A percentile compares a stretch with the other conserved stretches of the same genome.
These are phyloP conservation scores for Polydesmus complanatus DNA, from an alignment of 2,888 invertebrate species.

Conservation along the genomic window DNA sequence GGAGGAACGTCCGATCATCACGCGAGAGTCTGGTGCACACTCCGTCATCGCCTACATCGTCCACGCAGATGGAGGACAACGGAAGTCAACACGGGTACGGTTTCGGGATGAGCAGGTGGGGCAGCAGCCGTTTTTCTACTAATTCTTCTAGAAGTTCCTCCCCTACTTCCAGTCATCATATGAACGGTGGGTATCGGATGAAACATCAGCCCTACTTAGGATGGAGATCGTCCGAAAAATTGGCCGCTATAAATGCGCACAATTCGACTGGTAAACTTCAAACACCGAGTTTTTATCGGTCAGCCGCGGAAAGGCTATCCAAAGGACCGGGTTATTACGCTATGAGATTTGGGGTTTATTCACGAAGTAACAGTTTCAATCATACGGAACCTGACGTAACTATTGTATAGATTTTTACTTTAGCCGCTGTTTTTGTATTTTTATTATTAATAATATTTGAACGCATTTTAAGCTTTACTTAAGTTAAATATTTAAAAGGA, in stretches of 20 bases:
- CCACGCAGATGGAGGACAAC: conserved; percentile 24
- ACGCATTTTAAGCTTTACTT: too few species aligned
- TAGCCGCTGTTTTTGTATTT: too few species aligned
- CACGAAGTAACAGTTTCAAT: too few species aligned
- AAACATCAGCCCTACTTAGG: conserved; percentile 75
- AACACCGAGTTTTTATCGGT: conserved; percentile 36
- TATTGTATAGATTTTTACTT: too few species aligned
- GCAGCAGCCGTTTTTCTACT: conserved; percentile 24
- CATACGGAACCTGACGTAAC: too few species aligned
- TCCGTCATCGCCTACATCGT: conserved; percentile 22
- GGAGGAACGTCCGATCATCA: conserved; percentile 21
- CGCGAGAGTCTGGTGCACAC: conserved; percentile 24
- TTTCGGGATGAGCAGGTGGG: conserved; percentile 24
- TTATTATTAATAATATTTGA: too few species aligned
- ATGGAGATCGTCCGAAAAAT: conserved; percentile 68
- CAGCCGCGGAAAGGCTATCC: conserved; percentile 45
- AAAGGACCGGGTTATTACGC: conserved; percentile 18
- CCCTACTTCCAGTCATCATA: conserved; percentile 18
- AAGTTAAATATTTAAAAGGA: too few species aligned
- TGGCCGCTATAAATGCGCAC: conserved; percentile 28
- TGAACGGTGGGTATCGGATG: not conserved
- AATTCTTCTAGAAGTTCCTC: conserved; percentile 26
- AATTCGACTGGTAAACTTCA: conserved; percentile 28
- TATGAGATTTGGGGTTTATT: conserved; percentile 9
- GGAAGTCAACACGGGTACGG: conserved; percentile 19